These are phyloP conservation scores for Patella ulyssiponensis DNA, from an alignment of 2,888 invertebrate genomes.

Conservation along the genomic window DNA sequence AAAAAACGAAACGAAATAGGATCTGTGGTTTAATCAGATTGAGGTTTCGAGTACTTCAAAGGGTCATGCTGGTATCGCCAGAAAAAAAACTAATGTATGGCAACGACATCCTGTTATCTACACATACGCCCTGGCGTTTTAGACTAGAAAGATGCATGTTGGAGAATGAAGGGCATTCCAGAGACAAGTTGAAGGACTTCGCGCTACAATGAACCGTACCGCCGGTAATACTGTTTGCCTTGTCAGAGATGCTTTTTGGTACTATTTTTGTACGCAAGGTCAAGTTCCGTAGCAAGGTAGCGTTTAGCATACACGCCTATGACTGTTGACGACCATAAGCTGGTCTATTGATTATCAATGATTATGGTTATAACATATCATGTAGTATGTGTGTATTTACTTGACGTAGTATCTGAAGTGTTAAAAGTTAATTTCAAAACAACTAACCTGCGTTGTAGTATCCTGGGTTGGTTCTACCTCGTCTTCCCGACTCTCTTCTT, in stretches of 20 bases:
- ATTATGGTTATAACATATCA: too few species aligned
- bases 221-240: neutral
- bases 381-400: too few species aligned
- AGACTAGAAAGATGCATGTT: conserved; percentile 21
- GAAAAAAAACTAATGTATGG: conserved; percentile 21
- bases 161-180: conserved; percentile 14
- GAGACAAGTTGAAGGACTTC: conserved; percentile 1
- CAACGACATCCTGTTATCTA: conserved; percentile 26
- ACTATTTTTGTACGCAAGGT: neutral
- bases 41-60: conserved; percentile 30
- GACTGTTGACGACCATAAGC: too few species aligned
- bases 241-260: neutral
- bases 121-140: conserved; percentile 13
- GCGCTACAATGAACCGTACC: conserved; percentile 12
- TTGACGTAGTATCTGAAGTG: too few species aligned
- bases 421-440: neutral
- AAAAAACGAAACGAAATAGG: neutral
- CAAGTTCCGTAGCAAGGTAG: neutral
- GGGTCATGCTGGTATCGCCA: conserved; percentile 16
- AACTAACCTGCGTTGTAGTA: neutral
- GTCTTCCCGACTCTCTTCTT: neutral
- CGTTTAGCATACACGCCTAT: neutral
- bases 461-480: neutral
- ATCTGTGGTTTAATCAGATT: neutral
- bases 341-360: too few species aligned